These are phyloP conservation scores for Candoia aspera DNA, from an alignment of 2,113 vertebrate genomes.

Conservation along the genomic window DNA sequence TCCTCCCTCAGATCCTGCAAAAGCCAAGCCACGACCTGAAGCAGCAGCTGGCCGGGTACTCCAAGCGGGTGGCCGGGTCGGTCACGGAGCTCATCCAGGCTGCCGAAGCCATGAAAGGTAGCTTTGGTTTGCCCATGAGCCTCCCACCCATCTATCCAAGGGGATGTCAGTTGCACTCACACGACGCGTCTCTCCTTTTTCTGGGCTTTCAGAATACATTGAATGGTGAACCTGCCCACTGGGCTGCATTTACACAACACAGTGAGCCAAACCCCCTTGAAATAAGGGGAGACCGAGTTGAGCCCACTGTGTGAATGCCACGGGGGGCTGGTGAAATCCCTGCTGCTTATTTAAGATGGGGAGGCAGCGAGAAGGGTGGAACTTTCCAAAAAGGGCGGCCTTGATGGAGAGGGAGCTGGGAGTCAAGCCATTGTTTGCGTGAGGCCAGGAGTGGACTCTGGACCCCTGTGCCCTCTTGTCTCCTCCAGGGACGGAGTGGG, in stretches of 20 bases:
- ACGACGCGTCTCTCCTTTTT: background rate
- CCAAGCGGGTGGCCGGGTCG: conserved; percentile 92
- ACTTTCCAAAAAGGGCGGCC: background rate
- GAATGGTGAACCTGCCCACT: background rate
- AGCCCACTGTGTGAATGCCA: background rate
- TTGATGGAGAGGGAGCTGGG: background rate
- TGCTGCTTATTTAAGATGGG: too few species aligned
- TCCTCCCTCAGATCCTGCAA: conserved; percentile 83
- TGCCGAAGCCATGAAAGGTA: conserved; percentile 98
- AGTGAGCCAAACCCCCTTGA: background rate
- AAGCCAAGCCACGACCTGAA: conserved; percentile 92
- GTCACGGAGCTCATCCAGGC: conserved; percentile 98
- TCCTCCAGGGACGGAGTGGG: conserved; percentile 87
- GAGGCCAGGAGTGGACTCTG: background rate
- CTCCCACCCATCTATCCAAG: background rate
- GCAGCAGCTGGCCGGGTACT: conserved; percentile 89
- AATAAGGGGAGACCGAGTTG: background rate
- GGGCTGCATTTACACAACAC: background rate
- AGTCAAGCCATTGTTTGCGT: background rate
- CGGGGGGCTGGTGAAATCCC: too few species aligned
- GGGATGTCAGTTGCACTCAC: background rate
- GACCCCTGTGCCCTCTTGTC: background rate
- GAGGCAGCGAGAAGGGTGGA: background rate
- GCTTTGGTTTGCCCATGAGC: too few species aligned
- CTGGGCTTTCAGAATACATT: background rate